Conservation (phyloP, 2,797 vertebrate species). For the Pseudotriccus pelzelni region DNA sequence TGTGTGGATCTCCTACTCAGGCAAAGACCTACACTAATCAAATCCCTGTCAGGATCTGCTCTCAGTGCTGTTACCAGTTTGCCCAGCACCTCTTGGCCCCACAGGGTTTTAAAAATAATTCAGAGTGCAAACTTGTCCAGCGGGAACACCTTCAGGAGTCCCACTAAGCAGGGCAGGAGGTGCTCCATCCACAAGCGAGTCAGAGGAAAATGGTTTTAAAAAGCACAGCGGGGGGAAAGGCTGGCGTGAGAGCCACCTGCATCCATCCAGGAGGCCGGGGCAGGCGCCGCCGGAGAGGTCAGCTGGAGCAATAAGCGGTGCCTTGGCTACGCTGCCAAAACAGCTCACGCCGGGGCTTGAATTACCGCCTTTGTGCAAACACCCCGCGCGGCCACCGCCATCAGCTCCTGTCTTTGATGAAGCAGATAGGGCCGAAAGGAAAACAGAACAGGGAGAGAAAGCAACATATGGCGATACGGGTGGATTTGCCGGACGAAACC, state of each 20-base stretch:
- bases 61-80: background rate
- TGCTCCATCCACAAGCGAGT: fast-evolving
- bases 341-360: constrained; percentile 29
- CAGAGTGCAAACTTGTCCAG: fast-evolving
- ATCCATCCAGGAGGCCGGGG: background rate
- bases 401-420: background rate
- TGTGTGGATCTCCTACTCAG: background rate
- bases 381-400: background rate
- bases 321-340: constrained; percentile 35
- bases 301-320: constrained; percentile 6
- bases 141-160: background rate
- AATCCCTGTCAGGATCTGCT: background rate
- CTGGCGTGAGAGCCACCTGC: background rate
- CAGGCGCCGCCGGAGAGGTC: background rate
- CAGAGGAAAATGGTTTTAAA: background rate
- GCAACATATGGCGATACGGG: background rate
- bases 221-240: background rate
- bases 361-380: constrained; percentile 45
- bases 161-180: background rate
- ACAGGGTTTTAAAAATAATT: background rate
- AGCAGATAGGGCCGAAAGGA: constrained; percentile 19
- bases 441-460: background rate
- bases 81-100: background rate
- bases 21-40: background rate
- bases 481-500: background rate